Evolutionary conservation across 1,140 invertebrate species (phyloP), one percentile per base, ranked within the genome.

Genomic region (Pachypeltis micranthus): DNA sequence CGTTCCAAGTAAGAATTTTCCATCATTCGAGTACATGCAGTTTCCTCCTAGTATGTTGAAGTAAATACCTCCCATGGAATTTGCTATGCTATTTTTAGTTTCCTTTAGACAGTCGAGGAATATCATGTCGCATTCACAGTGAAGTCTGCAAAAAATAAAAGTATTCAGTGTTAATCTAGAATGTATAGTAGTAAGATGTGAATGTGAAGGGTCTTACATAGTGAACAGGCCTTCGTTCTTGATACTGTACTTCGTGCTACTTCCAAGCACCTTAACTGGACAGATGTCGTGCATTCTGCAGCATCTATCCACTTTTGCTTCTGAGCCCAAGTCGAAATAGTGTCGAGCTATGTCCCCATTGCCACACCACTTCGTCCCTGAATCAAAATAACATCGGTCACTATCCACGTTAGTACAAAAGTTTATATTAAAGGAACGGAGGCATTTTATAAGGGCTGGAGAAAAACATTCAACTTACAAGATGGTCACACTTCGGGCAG

Each of bases 321-420:
- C 82, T 0, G 77, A 73, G 24, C 90, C 90, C 54, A 93, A 76
- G 72, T 93, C 88, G 72, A 85, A 86, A 74, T 91, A 92, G 68
- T 81, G 81, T n/a, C 79, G 76, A 0, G 90, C 90, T 61, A 91
- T 83, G 71, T 92, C 89, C 0, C 89, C 89, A 0, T 85, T 84
- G 1, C 90, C 90, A 70, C 90, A 93, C 90, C 90, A 92, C 74
- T 91, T 91, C 44, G 89, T 92, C 44, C 89, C 89, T 92, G 68
- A 2, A 76, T 77, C 61, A 56, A 1, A 7, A 54, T 21, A 54
- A 54, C n/a, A n/a, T n/a, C n/a, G n/a, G n/a, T n/a, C n/a, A n/a
- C n/a, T n/a, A n/a, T n/a, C n/a, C n/a, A n/a, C n/a, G n/a, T n/a
- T n/a, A n/a, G n/a, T n/a, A n/a, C n/a, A n/a, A n/a, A n/a, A n/a